Conservation (phyloP, 2,888 invertebrate species). For the Ectemnius continuus region DNA sequence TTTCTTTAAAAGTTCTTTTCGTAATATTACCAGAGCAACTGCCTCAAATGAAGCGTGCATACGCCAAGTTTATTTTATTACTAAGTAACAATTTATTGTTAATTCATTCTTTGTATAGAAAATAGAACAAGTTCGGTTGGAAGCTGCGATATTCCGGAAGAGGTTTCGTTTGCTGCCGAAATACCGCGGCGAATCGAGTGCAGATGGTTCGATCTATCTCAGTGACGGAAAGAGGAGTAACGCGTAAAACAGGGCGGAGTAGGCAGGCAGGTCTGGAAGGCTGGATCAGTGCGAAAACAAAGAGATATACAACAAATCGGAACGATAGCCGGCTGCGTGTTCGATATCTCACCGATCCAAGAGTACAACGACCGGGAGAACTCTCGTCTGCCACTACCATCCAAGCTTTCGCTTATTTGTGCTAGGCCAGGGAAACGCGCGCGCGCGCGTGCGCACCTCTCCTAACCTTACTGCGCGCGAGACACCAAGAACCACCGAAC, state of each 20-base stretch:
- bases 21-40: too few relatives aligned
- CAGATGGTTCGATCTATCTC: not conserved
- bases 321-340: conserved; percentile 13
- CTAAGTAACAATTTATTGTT: too few relatives aligned
- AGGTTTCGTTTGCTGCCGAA: too few relatives aligned
- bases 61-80: too few relatives aligned
- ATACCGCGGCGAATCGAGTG: conserved; percentile 16
- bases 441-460: too few relatives aligned
- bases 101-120: too few relatives aligned
- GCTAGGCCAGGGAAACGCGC: not conserved
- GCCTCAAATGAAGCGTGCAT: too few relatives aligned
- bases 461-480: too few relatives aligned
- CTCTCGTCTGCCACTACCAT: not conserved
- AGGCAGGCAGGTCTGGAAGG: conserved; percentile 1
- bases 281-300: conserved; percentile 15
- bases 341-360: conserved; percentile 41
- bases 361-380: conserved; percentile 31
- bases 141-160: too few relatives aligned
- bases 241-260: not conserved
- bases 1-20: too few relatives aligned
- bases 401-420: conserved; percentile 32
- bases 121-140: too few relatives aligned
- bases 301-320: conserved; percentile 24
- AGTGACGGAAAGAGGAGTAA: not conserved
- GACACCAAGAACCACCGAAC: too few relatives aligned